Evolutionary conservation across 1,140 invertebrate species (phyloP), one percentile per base, ranked within the genome.

Genomic region (Habropoda laboriosa): DNA sequence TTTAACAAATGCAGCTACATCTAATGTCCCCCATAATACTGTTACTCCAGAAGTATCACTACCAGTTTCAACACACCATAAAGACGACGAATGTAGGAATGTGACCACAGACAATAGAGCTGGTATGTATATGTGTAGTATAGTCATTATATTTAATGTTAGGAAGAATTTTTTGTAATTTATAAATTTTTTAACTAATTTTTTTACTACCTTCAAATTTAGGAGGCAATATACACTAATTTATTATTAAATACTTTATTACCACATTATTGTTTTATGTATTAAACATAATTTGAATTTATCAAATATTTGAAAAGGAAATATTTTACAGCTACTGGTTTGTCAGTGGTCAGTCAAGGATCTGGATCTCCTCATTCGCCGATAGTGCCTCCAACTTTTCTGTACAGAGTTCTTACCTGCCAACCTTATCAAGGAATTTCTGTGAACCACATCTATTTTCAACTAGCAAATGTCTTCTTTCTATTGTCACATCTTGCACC

Each of bases 381-480:
- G 87, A 91, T 90, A 91, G 91, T 92, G 91, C 91, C 92, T 92
- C 91, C 90, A 90, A 88, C 86, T 81, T 92, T 92, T 87, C 87
- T 93, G 76, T 89, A 87, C 85, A 89, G 87, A 92, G 89, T 87
- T 92, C 89, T 93, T 76, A 91, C 91, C 88, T 93, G 92, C 88
- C 91, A 93, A 89, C 91, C 91, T 83, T 92, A 91, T 83, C 90
- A 93, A 86, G 94, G 93, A 90, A 90, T 91, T 86, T 92, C 92
- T 79, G 88, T 94, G 83, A 96, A 96, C 90, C 96, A 96, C 91
- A 93, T 96, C 67, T 96, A 96, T 92, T 97, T 96, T 92, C 96
- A 98, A 94, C 93, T 97, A 86, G 96, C 96, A 73, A 97, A 98
- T 92, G 94, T 95, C 66, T 97, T 97, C 90, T 95, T 98, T 83